Evolutionary conservation across 37 sponge, comb jelly and placozoan species (phyloP), one percentile per base, ranked within the genome.

Genomic region (Cladorhizidae sp.): DNA sequence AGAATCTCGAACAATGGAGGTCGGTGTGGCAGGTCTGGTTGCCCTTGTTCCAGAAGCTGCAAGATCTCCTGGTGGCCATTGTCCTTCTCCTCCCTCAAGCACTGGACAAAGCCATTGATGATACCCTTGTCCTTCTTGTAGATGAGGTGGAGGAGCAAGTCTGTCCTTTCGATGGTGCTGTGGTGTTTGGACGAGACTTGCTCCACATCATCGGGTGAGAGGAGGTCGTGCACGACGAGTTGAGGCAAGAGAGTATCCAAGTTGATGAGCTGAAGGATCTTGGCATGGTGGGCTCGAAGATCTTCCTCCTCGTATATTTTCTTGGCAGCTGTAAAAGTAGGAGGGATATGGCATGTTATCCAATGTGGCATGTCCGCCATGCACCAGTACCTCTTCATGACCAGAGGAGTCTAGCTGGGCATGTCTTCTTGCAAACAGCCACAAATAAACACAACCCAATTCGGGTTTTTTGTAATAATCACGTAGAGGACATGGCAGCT

Each of bases 1-100:
- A 82, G 62, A 3, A 82, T 73, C 0, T 73, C 74, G 1, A 82
- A 73, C 8, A 82, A 42, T 22, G 83, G 83, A 8, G 74, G 59
- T 9, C 64, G 74, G 0, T 1, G 21, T 0, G 64, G 74, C 14
- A 32, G 43, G 9, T 82, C 74, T 0, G 64, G 45, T 40, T 22
- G 38, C 36, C 50, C 64, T 36, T 32, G 64, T 23, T 82, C 83
- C 22, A 82, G 38, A 0, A 82, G 74, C 8, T 49, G 15, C n/a
- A 82, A 6, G 22, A 82, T 82, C 38, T 64, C 45, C 2, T 39
- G 23, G 64, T 82, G 83, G 1, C 64, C 65, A 28, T 31, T 5
- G 15, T 70, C 71, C 31, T 58, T 81, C 12, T 36, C 45, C 29
- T 74, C 74, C 26, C 74, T 52, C 32, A 82, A 49, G 22, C 74